Conservation (phyloP, 2,797 vertebrate genomes). For the Sitta carolinensis region DNA sequence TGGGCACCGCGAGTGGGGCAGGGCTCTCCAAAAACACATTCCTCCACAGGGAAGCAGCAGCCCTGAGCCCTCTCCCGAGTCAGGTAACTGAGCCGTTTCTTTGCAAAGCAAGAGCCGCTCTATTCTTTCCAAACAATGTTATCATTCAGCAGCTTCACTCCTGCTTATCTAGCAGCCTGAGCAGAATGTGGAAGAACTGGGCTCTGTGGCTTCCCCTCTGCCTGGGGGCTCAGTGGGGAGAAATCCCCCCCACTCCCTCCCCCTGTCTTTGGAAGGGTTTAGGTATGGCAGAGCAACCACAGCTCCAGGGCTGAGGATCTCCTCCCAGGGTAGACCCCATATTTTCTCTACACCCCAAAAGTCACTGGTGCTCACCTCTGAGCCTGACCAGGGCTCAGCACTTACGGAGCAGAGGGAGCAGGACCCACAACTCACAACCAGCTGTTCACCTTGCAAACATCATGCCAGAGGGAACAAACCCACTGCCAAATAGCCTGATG, state of each 20-base stretch:
- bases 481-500: accelerated
- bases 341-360: neutral
- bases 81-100: slow-evolving; percentile 24
- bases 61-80: accelerated
- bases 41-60: neutral
- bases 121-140: slow-evolving; percentile 60
- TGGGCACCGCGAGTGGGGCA: neutral
- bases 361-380: neutral
- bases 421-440: neutral
- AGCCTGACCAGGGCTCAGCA: neutral
- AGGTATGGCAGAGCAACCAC: neutral
- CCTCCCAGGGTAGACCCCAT: accelerated
- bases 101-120: slow-evolving; percentile 21
- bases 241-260: accelerated
- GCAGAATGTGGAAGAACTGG: slow-evolving; percentile 53
- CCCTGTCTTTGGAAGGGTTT: neutral
- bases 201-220: neutral
- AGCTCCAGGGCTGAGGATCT: neutral
- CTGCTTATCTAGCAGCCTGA: slow-evolving; percentile 45
- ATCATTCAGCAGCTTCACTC: neutral
- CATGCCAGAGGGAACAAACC: neutral
- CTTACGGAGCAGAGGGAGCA: accelerated
- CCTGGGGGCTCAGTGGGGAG: neutral
- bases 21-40: slow-evolving; percentile 39
- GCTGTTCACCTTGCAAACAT: neutral